phyloP scores from a whole-genome alignment of 2,797 vertebrate species.

The Discoglossus pictus region DNA sequence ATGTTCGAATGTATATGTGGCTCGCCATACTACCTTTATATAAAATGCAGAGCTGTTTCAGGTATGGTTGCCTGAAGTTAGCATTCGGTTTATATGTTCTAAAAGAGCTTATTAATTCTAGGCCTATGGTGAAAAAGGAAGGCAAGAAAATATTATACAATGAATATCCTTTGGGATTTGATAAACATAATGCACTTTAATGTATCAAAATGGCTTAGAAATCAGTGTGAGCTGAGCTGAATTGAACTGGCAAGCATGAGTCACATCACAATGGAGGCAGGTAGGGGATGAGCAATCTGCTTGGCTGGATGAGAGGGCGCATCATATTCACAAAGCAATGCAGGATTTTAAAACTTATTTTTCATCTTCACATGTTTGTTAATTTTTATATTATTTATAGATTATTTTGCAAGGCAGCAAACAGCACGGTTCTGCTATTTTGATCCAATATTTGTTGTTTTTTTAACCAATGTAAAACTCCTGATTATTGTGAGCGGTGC shows the following conservation, averaged over 20 bases:
- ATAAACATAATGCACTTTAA: slow-evolving; percentile 49
- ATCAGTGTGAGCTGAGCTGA: slow-evolving; percentile 34
- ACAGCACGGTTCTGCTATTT: background rate
- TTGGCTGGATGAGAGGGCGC: slow-evolving; percentile 13
- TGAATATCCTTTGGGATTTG: slow-evolving; percentile 25
- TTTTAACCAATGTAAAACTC: too few relatives aligned
- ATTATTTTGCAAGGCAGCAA: background rate
- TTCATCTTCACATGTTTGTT: background rate
- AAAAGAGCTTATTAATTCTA: too few relatives aligned
- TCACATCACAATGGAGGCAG: slow-evolving; percentile 40
- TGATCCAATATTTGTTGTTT: too few relatives aligned
- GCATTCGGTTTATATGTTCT: too few relatives aligned
- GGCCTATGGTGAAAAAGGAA: slow-evolving; percentile 9
- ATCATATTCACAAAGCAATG: slow-evolving; percentile 21
- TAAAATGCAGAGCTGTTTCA: too few relatives aligned
- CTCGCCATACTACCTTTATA: too few relatives aligned
- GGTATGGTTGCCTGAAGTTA: too few relatives aligned
- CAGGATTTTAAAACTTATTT: background rate
- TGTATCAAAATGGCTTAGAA: slow-evolving; percentile 39
- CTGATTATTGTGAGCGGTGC: too few relatives aligned
- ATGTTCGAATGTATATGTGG: too few relatives aligned
- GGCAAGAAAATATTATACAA: slow-evolving; percentile 28
- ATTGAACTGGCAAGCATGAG: slow-evolving; percentile 41
- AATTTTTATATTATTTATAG: slow-evolving; percentile 15
- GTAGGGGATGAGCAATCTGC: slow-evolving; percentile 20